Evolutionary conservation across 2,888 invertebrate genomes (phyloP).

Genomic region (Steinernema scapterisci): DNA sequence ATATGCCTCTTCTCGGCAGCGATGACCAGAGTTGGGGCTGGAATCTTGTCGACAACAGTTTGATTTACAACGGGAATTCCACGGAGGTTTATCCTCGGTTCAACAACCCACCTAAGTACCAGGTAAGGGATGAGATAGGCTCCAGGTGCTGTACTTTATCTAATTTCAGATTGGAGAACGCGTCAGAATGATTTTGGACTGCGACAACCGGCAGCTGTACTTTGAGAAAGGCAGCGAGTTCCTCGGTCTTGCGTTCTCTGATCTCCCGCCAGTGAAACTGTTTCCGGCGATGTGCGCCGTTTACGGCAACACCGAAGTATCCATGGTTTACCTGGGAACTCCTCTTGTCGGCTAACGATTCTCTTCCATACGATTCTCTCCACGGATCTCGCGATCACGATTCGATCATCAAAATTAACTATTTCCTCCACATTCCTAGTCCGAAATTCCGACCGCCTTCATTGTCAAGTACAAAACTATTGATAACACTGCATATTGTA

Average conservation of each 20-base stretch:
- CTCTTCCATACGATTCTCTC: not conserved
- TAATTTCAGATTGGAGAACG: slow-evolving; percentile 85
- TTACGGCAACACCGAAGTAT: slow-evolving; percentile 98
- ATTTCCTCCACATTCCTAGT: not conserved
- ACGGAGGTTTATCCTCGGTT: slow-evolving; percentile 71
- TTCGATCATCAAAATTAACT: not conserved
- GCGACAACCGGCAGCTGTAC: slow-evolving; percentile 92
- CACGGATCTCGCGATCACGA: not conserved
- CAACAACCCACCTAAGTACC: slow-evolving; percentile 81
- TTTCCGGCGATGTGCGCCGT: slow-evolving; percentile 97
- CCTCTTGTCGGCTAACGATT: slow-evolving; percentile 75
- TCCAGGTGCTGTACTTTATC: not conserved
- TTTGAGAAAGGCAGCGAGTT: slow-evolving; percentile 92
- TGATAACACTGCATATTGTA: too few species aligned
- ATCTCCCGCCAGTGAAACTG: slow-evolving; percentile 86
- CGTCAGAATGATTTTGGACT: slow-evolving; percentile 94
- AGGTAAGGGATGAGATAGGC: slow-evolving; percentile 73
- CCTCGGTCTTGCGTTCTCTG: slow-evolving; percentile 88
- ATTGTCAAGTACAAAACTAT: too few species aligned
- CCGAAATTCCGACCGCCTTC: too few species aligned
- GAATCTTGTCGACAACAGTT: slow-evolving; percentile 96
- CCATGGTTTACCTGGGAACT: slow-evolving; percentile 95
- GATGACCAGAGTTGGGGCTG: slow-evolving; percentile 99
- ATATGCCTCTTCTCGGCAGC: slow-evolving; percentile 89
- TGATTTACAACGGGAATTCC: slow-evolving; percentile 87